Evolutionary conservation across 1,140 invertebrate species (phyloP), one percentile per base, ranked within the genome.

Genomic region (Nymphalis io): DNA sequence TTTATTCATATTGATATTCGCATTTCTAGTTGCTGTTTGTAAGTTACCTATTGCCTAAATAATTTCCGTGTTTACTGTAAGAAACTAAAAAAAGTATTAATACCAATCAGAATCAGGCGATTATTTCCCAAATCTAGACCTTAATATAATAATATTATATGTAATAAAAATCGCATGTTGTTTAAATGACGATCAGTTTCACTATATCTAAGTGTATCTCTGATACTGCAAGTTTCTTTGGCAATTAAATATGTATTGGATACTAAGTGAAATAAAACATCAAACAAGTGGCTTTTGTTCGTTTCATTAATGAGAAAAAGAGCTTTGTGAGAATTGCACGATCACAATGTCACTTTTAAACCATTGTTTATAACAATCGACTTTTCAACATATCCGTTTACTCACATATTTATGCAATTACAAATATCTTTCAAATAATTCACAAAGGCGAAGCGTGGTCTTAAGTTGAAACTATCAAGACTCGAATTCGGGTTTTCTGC

Each of bases 401-500:
- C 75, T 82, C 80, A 79, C 78, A 86, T 83, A 82, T 82, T 85
- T 90, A 80, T 88, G 85, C 83, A 85, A 87, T 76, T 73, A 81
- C 70, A 70, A 81, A 85, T 87, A 83, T 86, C 79, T 83, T 82
- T 82, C 78, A 75, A 88, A 88, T 89, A 88, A 88, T 87, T 88
- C 83, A 89, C 84, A 83, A 85, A 86, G 81, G 83, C 85, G 81
- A 88, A 83, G 84, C 82, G 82, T 82, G 78, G 81, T 85, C 82
- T 85, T 83, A 89, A 88, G 80, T 89, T 89, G 78, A 82, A 89
- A 90, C 87, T 89, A 91, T 90, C 84, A 85, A 89, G 87, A 80
- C 85, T 85, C 73, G 82, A 87, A 84, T 89, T 91, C 82, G 84
- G 88, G 87, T 90, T 89, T 88, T 85, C 86, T 86, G 75, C 76